phyloP scores from a whole-genome alignment of 2,113 vertebrate genomes.

The Coryphaenoides rupestris region DNA sequence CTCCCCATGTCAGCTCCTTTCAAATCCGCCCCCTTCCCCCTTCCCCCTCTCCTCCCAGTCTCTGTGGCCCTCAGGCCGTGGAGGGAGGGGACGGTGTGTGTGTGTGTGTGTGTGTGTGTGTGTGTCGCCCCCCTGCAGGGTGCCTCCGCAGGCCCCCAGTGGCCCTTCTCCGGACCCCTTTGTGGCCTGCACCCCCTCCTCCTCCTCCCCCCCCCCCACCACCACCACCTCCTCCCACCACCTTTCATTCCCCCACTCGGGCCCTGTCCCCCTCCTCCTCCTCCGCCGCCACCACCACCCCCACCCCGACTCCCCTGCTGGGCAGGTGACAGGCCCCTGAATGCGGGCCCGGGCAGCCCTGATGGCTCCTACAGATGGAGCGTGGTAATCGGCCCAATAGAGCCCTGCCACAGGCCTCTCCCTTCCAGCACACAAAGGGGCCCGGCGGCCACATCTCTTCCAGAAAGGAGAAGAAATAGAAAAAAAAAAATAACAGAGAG shows the following conservation, averaged over 20 bases:
- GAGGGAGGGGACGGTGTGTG: conserved; percentile 77
- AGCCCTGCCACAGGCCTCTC: conserved; percentile 92
- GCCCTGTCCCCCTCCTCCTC: conserved; percentile 61
- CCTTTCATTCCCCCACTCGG: conserved; percentile 83
- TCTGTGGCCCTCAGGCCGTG: conserved; percentile 65
- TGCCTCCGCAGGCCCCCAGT: conserved; percentile 75
- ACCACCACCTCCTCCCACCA: conserved; percentile 82
- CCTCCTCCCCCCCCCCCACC: conserved; percentile 63
- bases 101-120: not conserved
- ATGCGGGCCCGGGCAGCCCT: conserved; percentile 88
- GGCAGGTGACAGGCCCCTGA: conserved; percentile 99
- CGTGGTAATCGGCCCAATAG: conserved; percentile 99
- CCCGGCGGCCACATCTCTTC: conserved; percentile 86
- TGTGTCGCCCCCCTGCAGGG: conserved; percentile 87
- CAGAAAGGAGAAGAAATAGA: conserved; percentile 82
- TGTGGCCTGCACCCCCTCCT: conserved; percentile 68
- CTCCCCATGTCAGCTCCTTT: conserved; percentile 46
- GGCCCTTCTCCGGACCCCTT: conserved; percentile 80
- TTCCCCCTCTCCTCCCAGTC: conserved; percentile 25
- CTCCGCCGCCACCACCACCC: conserved; percentile 69
- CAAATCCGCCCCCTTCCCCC: conserved; percentile 48
- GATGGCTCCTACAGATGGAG: conserved; percentile 99
- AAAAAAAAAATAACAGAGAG: conserved; percentile 29
- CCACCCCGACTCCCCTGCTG: conserved; percentile 79
- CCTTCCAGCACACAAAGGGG: conserved; percentile 89